Percentiles rank a stretch among this genome's conserved stretches.
These are phyloP conservation scores for Hyppa rectilinea DNA, from an alignment of 2,888 invertebrate genomes.

Conservation along the genomic window DNA sequence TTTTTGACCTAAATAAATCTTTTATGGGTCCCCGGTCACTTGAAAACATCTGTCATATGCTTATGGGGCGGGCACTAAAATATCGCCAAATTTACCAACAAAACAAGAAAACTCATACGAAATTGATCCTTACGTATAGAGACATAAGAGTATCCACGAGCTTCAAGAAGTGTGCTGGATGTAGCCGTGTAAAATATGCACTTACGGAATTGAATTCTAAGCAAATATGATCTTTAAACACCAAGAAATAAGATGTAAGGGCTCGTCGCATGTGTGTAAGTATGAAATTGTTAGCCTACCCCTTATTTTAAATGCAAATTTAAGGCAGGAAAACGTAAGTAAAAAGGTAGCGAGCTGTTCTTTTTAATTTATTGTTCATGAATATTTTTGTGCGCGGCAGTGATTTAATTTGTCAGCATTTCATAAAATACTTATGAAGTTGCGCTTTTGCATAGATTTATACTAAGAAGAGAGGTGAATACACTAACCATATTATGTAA, in stretches of 20 bases:
- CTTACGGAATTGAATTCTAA: not conserved
- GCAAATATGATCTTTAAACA: slow-evolving; percentile 31
- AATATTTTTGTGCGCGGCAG: slow-evolving; percentile 7
- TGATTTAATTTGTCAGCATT: slow-evolving; percentile 26
- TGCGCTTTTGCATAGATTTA: not conserved
- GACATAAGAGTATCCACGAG: not conserved
- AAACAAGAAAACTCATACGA: not conserved
- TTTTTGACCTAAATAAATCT: slow-evolving; percentile 76
- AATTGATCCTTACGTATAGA: not conserved
- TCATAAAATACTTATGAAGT: slow-evolving; percentile 10
- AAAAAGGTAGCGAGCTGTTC: slow-evolving; percentile 51
- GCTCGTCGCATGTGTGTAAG: rapidly evolving
- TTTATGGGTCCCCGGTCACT: slow-evolving; percentile 62
- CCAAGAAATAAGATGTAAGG: not conserved
- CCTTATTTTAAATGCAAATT: slow-evolving; percentile 81
- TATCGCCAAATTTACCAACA: not conserved
- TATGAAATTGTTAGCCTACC: slow-evolving; percentile 66
- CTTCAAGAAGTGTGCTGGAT: not conserved
- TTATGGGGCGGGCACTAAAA: slow-evolving; percentile 16
- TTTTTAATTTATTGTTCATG: slow-evolving; percentile 22
- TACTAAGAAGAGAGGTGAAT: not conserved
- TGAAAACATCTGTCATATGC: slow-evolving; percentile 55
- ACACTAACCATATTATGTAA: not conserved
- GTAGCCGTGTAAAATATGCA: not conserved
- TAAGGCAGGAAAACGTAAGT: slow-evolving; percentile 70